Percentiles rank a stretch among this genome's conserved stretches.
These are phyloP conservation scores for Craseonycteris thonglongyai DNA, from an alignment of 2,113 vertebrate genomes.

Conservation along the genomic window DNA sequence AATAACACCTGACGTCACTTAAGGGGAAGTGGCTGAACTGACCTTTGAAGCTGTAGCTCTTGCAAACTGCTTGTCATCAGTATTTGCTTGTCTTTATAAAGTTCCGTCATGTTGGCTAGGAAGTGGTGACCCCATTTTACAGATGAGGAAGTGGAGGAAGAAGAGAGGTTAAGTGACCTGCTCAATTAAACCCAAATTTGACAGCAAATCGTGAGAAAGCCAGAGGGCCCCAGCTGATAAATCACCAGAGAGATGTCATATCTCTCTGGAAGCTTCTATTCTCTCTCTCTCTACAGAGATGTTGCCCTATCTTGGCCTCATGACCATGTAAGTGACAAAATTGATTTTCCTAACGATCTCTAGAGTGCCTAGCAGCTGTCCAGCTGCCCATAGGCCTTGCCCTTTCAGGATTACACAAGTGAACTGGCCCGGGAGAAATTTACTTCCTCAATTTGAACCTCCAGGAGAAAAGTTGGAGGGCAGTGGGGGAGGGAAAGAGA, in stretches of 20 bases:
- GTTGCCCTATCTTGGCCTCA: background rate
- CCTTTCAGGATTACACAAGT: background rate
- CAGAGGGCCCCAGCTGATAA: background rate
- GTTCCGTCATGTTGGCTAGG: background rate
- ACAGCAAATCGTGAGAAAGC: background rate
- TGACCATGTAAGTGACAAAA: background rate
- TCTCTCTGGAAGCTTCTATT: background rate
- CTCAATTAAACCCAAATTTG: background rate
- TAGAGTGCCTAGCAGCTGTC: background rate
- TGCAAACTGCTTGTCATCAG: background rate
- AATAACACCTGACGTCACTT: background rate
- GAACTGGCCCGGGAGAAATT: background rate
- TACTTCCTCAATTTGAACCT: background rate
- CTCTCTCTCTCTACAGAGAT: background rate
- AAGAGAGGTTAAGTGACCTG: constrained; percentile 28
- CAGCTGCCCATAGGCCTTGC: background rate
- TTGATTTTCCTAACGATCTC: background rate
- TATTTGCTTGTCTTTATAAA: background rate
- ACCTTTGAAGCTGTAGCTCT: background rate
- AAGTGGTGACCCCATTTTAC: constrained; percentile 26
- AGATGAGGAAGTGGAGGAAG: constrained; percentile 39
- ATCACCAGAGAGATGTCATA: background rate
- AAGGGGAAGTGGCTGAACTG: background rate
- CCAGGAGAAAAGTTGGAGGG: background rate
- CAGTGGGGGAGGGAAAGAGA: background rate